Evolutionary conservation across 2,113 vertebrate genomes (phyloP).

Genomic region (Malurus cyaneus): DNA sequence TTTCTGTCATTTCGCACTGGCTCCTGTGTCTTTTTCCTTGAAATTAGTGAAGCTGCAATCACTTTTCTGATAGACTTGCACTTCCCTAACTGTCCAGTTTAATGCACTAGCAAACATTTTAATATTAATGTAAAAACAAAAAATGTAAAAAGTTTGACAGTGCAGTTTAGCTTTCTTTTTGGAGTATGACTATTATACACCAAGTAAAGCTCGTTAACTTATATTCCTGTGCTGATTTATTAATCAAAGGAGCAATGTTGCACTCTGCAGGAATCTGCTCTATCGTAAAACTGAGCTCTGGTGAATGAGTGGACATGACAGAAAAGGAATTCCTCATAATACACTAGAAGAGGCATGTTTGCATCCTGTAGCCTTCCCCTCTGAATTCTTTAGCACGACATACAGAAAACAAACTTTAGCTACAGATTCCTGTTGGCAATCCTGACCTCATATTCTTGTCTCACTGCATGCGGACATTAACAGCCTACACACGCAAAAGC

Average conservation of each 20-base stretch:
- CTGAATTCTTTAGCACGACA: not conserved
- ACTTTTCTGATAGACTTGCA: not conserved
- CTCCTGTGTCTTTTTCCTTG: not conserved
- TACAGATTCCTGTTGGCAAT: not conserved
- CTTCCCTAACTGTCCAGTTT: not conserved
- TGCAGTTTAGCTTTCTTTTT: conserved; percentile 7
- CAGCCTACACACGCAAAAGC: not conserved
- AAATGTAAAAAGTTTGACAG: not conserved
- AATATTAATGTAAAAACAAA: not conserved
- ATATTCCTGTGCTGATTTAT: conserved; percentile 17
- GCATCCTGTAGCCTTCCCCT: not conserved
- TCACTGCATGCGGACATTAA: not conserved
- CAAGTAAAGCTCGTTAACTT: conserved; percentile 7
- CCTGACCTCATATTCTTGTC: not conserved
- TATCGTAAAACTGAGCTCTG: conserved; percentile 21
- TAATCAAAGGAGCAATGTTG: conserved; percentile 47
- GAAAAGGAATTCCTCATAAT: conserved; percentile 2
- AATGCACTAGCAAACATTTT: not conserved
- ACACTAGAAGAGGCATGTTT: not conserved
- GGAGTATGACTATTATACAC: not conserved
- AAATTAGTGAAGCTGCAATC: not conserved
- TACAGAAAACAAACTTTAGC: not conserved
- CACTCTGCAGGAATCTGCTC: not conserved
- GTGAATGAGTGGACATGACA: conserved; percentile 22
- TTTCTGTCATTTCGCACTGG: conserved; percentile 3